phyloP scores from a whole-genome alignment of 2,888 invertebrate species.

The Steinernema hermaphroditum region DNA sequence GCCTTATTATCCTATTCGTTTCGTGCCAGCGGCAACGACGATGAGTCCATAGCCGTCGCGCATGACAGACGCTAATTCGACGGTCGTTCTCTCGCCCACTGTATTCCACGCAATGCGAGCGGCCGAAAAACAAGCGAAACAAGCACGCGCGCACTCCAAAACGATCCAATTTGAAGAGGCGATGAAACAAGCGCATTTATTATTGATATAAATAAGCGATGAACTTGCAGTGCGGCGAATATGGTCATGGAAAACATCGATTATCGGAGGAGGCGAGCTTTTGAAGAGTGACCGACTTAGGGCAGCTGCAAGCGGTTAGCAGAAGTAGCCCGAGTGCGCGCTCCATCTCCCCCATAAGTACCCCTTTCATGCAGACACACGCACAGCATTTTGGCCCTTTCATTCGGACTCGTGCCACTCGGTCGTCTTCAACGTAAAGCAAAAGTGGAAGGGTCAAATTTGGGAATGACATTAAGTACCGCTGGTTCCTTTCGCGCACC shows the following conservation, averaged over 20 bases:
- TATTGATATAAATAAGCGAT: constrained; percentile 27
- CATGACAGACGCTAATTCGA: too few relatives aligned
- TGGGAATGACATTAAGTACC: constrained; percentile 25
- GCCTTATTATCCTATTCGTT: constrained; percentile 22
- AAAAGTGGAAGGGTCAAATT: constrained; percentile 30
- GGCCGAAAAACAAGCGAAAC: not conserved
- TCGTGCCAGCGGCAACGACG: not conserved
- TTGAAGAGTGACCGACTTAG: constrained; percentile 13
- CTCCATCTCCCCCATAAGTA: constrained; percentile 16
- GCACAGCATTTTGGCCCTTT: constrained; percentile 25
- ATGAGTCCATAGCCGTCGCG: not conserved
- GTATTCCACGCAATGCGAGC: too few relatives aligned
- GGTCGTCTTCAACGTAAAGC: not conserved
- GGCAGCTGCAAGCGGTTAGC: constrained; percentile 19
- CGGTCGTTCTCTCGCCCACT: too few relatives aligned
- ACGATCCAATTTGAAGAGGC: constrained; percentile 6
- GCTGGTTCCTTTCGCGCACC: not conserved
- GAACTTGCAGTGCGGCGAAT: constrained; percentile 15
- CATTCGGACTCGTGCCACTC: not conserved
- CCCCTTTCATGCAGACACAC: constrained; percentile 23
- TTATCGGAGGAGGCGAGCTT: not conserved
- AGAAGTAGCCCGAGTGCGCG: constrained; percentile 8
- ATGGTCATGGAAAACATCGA: constrained; percentile 29
- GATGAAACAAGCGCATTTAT: constrained; percentile 27
- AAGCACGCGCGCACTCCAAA: constrained; percentile 1